Conservation (phyloP, 2,888 invertebrate species). For the Nomada lathburiana region DNA sequence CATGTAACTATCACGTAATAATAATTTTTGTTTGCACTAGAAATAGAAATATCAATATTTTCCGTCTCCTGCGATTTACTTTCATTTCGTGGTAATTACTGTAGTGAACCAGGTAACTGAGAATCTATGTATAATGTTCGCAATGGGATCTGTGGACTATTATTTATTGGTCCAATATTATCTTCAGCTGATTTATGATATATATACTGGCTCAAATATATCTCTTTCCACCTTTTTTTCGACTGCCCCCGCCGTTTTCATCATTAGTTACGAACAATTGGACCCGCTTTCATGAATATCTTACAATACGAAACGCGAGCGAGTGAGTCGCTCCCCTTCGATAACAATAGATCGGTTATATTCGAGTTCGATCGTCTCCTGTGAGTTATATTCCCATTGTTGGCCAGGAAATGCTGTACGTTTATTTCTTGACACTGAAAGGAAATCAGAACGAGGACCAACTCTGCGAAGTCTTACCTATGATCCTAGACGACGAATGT, state of each 20-base stretch:
- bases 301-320: slow-evolving; percentile 41
- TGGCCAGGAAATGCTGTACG: slow-evolving; percentile 10
- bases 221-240: background rate
- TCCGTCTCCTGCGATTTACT: background rate
- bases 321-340: slow-evolving; percentile 21
- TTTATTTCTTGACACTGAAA: slow-evolving; percentile 43
- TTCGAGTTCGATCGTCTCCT: slow-evolving; percentile 48
- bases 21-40: too few species aligned
- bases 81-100: background rate
- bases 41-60: too few species aligned
- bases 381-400: slow-evolving; percentile 55
- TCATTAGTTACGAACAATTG: slow-evolving; percentile 53
- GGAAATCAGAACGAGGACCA: background rate
- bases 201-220: slow-evolving; percentile 10
- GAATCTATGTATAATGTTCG: slow-evolving; percentile 12
- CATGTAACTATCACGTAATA: too few species aligned
- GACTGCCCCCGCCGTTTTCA: slow-evolving; percentile 28
- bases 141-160: too few species aligned
- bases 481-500: slow-evolving; percentile 4
- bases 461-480: slow-evolving; percentile 14
- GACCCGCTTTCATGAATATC: slow-evolving; percentile 45
- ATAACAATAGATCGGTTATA: slow-evolving; percentile 52
- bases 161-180: too few species aligned
- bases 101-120: background rate
- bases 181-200: too few species aligned